Percentiles rank a stretch among this genome's conserved stretches.
Conservation (phyloP, 2,113 vertebrate species). For the Osmerus eperlanus region DNA sequence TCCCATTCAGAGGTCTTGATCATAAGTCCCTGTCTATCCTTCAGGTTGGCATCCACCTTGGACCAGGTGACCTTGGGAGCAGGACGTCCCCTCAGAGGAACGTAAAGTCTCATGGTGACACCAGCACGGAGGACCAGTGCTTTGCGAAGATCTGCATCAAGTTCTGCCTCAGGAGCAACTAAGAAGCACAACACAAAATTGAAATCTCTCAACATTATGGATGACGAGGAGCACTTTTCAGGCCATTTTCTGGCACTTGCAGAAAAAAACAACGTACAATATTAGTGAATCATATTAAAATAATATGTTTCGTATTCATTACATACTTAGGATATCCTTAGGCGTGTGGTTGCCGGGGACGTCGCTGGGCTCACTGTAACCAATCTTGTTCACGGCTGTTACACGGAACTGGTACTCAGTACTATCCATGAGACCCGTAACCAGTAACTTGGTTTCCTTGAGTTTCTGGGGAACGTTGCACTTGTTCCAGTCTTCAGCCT, state of each 20-base stretch:
- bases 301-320: constrained; percentile 2
- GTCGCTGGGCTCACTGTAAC: constrained; percentile 94
- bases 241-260: background rate
- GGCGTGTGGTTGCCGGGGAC: constrained; percentile 89
- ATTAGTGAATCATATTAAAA: background rate
- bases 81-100: constrained; percentile 92
- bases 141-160: constrained; percentile 94
- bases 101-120: constrained; percentile 95
- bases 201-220: background rate
- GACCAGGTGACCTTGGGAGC: constrained; percentile 93
- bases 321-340: constrained; percentile 94
- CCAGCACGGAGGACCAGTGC: constrained; percentile 90
- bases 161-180: constrained; percentile 95
- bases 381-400: constrained; percentile 91
- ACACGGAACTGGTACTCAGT: constrained; percentile 94
- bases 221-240: background rate
- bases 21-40: constrained; percentile 85
- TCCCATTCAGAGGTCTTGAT: constrained; percentile 96
- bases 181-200: background rate
- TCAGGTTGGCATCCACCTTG: constrained; percentile 86
- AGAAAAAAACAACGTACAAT: background rate
- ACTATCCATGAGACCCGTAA: constrained; percentile 84
- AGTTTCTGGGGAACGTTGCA: constrained; percentile 95
- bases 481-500: constrained; percentile 86
- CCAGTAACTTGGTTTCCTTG: constrained; percentile 83